Base-by-base conservation (phyloP, 2,888 invertebrate genomes). In the Dicycla oo region DNA sequence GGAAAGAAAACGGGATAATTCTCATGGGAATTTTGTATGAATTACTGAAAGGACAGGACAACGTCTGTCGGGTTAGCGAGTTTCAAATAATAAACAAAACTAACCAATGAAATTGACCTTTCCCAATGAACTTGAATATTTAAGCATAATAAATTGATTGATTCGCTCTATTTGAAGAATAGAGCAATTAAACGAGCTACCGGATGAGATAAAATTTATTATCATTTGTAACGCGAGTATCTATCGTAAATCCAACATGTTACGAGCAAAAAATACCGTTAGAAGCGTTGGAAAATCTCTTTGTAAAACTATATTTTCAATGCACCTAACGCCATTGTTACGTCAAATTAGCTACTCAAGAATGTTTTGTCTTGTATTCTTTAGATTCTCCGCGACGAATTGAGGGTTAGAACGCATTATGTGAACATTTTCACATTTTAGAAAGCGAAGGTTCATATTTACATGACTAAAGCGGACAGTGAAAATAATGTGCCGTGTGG, bases 361-460 rank as follows among this genome's bases (percentile, higher is more conserved):
- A 75, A 69, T 77, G 79, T 81, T 83, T 84, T 77, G 73, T 78
- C 53, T 71, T 83, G 79, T 85, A 83, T 88, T 85, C 85, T 86
- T 82, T 80, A 78, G 70, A 74, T 73, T 83, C 74, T 82, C 87
- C 89, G 81, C 83, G 82, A 85, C 90, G 80, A 90, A 92, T 93
- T 87, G 91, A 90, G 88, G 90, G 92, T 87, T 90, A 86, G 73
- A 68, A 67, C 82, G 84, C 85, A 84, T 83, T 83, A 87, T 86
- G 86, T 89, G 87, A 83, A 87, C 88, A 91, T 91, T 94, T 93
- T 93, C 92, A 93, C 92, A 92, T 93, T 94, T 95, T 94, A 94
- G 95, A 95, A 95, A 95, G 95, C 92, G 94, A 95, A 94, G 92
- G 93, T 93, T 90, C 88, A 86, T 91, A 93, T 95, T 94, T 91